Evolutionary conservation across 92 coral and sea anemone genomes (phyloP).

Genomic region (Plumapathes pennacea): DNA sequence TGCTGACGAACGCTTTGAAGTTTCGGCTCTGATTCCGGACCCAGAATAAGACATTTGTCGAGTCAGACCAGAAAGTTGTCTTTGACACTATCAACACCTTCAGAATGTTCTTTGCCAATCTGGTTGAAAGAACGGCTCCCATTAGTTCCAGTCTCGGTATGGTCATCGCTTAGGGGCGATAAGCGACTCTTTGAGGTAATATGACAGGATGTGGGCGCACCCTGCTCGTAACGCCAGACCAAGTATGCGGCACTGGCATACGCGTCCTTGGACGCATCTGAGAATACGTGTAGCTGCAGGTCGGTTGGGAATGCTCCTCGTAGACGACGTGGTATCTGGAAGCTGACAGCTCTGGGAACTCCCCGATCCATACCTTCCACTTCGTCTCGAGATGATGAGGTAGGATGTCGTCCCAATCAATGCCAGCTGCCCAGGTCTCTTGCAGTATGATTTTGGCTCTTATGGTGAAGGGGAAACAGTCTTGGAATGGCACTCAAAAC

Average conservation of each 20-base stretch:
- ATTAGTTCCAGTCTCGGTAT: slow-evolving; percentile 26
- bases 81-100: slow-evolving; percentile 19
- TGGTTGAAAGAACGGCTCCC: slow-evolving; percentile 44
- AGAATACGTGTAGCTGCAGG: slow-evolving; percentile 19
- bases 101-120: slow-evolving; percentile 24
- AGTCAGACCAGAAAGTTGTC: slow-evolving; percentile 36
- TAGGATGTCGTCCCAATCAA: slow-evolving; percentile 54
- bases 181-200: slow-evolving; percentile 36
- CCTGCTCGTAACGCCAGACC: slow-evolving; percentile 10
- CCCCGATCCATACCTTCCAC: no score
- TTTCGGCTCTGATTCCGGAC: slow-evolving; percentile 42
- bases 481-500: slow-evolving; percentile 45
- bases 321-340: slow-evolving; percentile 39
- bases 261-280: slow-evolving; percentile 47
- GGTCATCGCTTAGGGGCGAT: slow-evolving; percentile 25
- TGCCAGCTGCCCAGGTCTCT: slow-evolving; percentile 41
- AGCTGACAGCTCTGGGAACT: slow-evolving; percentile 22
- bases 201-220: slow-evolving; percentile 17
- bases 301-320: slow-evolving; percentile 13
- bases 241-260: slow-evolving; percentile 20
- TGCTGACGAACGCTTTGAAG: slow-evolving; percentile 34
- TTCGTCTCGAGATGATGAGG: slow-evolving; percentile 25
- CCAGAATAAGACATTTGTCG: slow-evolving; percentile 46
- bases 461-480: slow-evolving; percentile 39
- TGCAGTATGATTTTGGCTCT: slow-evolving; percentile 48